Conservation (phyloP, 1,140 invertebrate genomes). For the Pseudachorutes palmiensis region DNA sequence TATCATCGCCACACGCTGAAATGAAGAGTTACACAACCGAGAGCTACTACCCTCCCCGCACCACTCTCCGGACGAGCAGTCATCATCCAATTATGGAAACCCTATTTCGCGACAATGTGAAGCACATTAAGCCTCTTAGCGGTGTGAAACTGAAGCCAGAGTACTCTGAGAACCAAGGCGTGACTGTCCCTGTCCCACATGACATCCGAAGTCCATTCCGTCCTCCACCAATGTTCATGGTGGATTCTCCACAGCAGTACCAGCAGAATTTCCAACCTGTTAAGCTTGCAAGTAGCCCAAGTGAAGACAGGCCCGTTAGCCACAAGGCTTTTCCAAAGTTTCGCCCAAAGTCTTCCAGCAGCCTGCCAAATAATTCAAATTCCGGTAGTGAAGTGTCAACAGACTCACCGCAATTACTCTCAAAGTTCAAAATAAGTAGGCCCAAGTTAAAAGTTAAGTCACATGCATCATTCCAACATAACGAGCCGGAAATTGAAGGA, state of each 20-base stretch:
- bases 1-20: too few species aligned
- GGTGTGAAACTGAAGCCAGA: slow-evolving; percentile 16
- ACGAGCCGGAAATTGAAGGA: slow-evolving; percentile 23
- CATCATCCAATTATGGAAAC: slow-evolving; percentile 20
- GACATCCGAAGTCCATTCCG: background rate
- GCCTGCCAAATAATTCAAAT: background rate
- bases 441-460: slow-evolving; percentile 9
- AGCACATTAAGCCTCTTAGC: slow-evolving; percentile 20
- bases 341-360: slow-evolving; percentile 9
- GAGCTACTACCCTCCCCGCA: slow-evolving; percentile 8
- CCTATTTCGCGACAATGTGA: slow-evolving; percentile 25
- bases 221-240: slow-evolving; percentile 1
- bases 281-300: background rate
- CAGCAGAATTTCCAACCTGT: too few species aligned
- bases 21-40: too few species aligned
- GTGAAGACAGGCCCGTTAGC: slow-evolving; percentile 15
- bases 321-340: slow-evolving; percentile 26
- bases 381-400: background rate
- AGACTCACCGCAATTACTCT: slow-evolving; percentile 8
- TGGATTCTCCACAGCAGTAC: background rate
- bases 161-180: slow-evolving; percentile 24
- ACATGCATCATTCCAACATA: background rate
- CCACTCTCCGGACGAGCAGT: too few species aligned
- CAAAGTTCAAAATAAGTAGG: slow-evolving; percentile 21
- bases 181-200: slow-evolving; percentile 22